Base-by-base conservation (phyloP, 2,888 invertebrate genomes). In the Amiota communis region DNA sequence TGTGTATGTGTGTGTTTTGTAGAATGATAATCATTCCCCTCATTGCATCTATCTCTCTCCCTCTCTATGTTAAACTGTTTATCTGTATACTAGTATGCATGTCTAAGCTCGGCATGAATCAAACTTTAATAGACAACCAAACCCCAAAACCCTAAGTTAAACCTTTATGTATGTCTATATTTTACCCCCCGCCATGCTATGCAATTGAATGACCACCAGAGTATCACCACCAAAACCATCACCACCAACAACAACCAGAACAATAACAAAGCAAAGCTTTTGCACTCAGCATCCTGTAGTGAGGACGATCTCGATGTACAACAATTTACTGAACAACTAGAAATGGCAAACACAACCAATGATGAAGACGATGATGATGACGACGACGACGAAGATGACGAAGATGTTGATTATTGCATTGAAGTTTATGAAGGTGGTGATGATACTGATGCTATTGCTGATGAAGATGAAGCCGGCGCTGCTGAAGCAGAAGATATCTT, bases 401-500 rank as follows among this genome's bases (percentile, higher is more conserved):
- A 68, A 12, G 73, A 73, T 36, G 67, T 53, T 13, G 67, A 68
- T 68, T 49, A 51, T 20, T 59, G 59, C 12, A 59, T 59, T 64
- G 81, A 82, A 71, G 83, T 75, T 47, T 74, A 74, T 46, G 36
- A 36, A 36, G 20, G 17, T 11, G 9, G 85, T 76, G 84, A 84
- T 46, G 84, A 82, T 74, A 73, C 85, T 72, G 78, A 81, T 67
- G 82, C 82, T 72, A 79, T 80, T 53, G 74, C 80, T 56, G 80
- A 80, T 56, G 79, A 81, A 23, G 80, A 81, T 47, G 85, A 80
- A 72, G 81, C 80, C 1, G 84, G 59, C 59, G 59, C 48, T 11
- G 70, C 85, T 68, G 81, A 86, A 72, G 79, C 80, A 10, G 82
- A 82, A 77, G 83, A 87, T 56, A 79, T 83, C 75, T 84, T 84